phyloP scores from a whole-genome alignment of 2,113 vertebrate genomes.

The Aplodontia rufa region DNA sequence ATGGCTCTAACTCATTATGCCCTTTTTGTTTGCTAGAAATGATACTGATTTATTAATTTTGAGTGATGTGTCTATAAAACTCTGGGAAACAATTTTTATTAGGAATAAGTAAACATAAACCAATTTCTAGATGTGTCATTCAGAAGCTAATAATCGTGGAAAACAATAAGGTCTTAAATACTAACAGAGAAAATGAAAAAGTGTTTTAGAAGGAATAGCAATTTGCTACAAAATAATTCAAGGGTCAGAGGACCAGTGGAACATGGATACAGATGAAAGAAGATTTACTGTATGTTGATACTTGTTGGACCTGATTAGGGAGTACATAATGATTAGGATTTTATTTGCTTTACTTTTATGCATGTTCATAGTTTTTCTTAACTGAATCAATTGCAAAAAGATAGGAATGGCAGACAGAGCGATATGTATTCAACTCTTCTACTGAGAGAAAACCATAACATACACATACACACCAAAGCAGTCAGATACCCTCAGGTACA shows the following conservation, averaged over 20 bases:
- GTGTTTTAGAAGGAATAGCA: background rate
- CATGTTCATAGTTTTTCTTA: background rate
- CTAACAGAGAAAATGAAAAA: background rate
- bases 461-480: background rate
- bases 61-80: too few species aligned
- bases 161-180: too few species aligned
- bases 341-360: background rate
- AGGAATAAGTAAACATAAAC: too few species aligned
- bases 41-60: too few species aligned
- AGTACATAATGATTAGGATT: background rate
- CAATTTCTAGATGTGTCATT: too few species aligned
- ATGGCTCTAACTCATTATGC: too few species aligned
- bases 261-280: background rate
- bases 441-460: background rate
- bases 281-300: background rate
- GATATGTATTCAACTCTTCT: background rate
- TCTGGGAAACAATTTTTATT: too few species aligned
- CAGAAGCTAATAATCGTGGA: too few species aligned
- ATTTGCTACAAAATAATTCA: background rate
- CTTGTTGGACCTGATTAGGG: background rate
- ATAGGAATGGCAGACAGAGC: background rate
- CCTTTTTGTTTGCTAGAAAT: too few species aligned
- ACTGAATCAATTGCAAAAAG: background rate
- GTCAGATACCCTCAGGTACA: background rate
- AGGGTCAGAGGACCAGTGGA: background rate